Evolutionary conservation across 2,888 invertebrate genomes (phyloP), one percentile per base, ranked within the genome.

Genomic region (Gymnosoma rotundatum): DNA sequence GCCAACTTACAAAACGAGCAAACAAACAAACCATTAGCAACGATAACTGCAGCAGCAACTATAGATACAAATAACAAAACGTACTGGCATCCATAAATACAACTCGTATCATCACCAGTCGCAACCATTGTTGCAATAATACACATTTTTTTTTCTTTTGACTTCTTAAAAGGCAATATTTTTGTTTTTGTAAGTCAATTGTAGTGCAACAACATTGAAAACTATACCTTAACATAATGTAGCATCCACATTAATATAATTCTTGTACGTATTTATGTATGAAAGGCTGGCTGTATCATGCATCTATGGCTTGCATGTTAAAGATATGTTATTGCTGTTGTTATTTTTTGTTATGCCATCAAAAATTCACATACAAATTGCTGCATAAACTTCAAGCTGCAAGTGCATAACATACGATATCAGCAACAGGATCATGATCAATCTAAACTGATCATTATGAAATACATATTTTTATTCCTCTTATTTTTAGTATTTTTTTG

Each of bases 331-430:
- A 64, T 14, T 74, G 45, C 25, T 63, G 60, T 25, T 20, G 61
- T 69, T 45, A 25, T 18, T 38, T 61, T 70, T 54, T 56, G 76
- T 66, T 73, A 56, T 78, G 81, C 64, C 64, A 81, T 81, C 73
- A 81, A 73, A 80, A 74, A 81, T 81, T 81, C 84, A 52, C 80
- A 80, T 78, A 84, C 76, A 84, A 79, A 83, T 79, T 79, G 78
- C 69, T 64, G 69, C 69, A 75, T 75, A 64, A 70, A 70, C 70
- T 67, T 54, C 45, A 67, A 66, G 25, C 16, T 70, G 38, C 78
- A 83, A 78, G 74, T 78, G 67, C 69, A 80, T 80, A 79, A 66
- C 75, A 72, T 83, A 73, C 63, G 72, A 42, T 69, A 83, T 67
- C 78, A 56, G 21, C 67, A 58, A 20, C 73, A 72, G 45, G 64